These are phyloP conservation scores for Macrosoma leucophasiata DNA, from an alignment of 2,888 invertebrate genomes.

Conservation along the genomic window DNA sequence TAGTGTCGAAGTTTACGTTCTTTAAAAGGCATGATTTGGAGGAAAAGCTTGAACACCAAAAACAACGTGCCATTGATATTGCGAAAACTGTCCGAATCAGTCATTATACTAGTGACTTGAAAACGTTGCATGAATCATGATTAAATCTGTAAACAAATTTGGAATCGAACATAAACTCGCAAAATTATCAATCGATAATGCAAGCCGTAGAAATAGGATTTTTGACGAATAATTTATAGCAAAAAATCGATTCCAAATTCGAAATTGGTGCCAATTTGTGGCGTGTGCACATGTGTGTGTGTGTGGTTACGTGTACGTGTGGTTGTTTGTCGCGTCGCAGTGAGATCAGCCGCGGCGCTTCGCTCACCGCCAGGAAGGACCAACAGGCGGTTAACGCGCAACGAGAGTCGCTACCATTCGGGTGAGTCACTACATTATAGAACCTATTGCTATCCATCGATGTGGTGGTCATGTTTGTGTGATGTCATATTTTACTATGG, in stretches of 20 bases:
- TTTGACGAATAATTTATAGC: too few species aligned
- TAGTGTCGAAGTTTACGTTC: too few species aligned
- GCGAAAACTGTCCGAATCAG: too few species aligned
- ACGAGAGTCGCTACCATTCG: conserved; percentile 97
- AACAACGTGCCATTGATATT: too few species aligned
- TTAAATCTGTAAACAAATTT: conserved; percentile 34
- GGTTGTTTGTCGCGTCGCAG: conserved; percentile 75
- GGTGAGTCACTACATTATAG: conserved; percentile 79
- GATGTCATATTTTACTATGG: conserved; percentile 25
- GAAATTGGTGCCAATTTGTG: conserved; percentile 33
- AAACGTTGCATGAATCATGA: conserved; percentile 31
- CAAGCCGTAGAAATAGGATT: too few species aligned
- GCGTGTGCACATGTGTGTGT: conserved; percentile 35
- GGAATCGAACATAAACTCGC: conserved; percentile 31
- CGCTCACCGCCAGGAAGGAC: conserved; percentile 81
- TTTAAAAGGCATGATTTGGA: too few species aligned
- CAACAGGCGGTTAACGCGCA: conserved; percentile 92
- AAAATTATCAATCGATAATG: too few species aligned
- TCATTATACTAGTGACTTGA: too few species aligned
- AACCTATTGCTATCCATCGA: conserved; percentile 36
- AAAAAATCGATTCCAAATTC: conserved; percentile 38
- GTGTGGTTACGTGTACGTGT: conserved; percentile 47
- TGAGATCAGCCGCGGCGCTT: conserved; percentile 66
- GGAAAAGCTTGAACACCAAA: too few species aligned
- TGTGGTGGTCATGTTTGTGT: conserved; percentile 36